Conservation (phyloP, 2,888 invertebrate species). For the Cataglyphis cursor region DNA sequence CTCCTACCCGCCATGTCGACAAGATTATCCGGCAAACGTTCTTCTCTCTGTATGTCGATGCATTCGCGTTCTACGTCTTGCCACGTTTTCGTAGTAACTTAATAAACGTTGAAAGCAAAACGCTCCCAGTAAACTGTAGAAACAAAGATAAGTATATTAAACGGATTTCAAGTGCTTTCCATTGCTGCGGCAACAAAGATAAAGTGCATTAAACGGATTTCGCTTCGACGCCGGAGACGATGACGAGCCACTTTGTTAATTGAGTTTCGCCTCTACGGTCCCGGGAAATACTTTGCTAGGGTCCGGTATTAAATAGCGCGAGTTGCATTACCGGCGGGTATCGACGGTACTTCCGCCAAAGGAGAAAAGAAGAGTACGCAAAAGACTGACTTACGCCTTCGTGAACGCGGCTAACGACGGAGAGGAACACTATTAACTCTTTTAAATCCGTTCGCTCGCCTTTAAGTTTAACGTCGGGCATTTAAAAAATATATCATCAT, state of each 20-base stretch:
- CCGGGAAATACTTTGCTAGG: constrained; percentile 58
- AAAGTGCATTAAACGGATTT: constrained; percentile 80
- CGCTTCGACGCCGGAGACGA: constrained; percentile 73
- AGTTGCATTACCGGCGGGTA: constrained; percentile 63
- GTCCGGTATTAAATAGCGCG: constrained; percentile 68
- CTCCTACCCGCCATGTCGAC: constrained; percentile 41
- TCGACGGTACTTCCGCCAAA: constrained; percentile 49
- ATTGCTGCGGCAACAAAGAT: constrained; percentile 83
- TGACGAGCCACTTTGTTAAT: constrained; percentile 79
- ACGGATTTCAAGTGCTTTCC: constrained; percentile 80
- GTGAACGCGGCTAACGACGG: neutral
- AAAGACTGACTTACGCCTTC: constrained; percentile 32
- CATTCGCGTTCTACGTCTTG: constrained; percentile 45
- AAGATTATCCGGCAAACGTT: constrained; percentile 63
- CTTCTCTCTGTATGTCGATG: constrained; percentile 45
- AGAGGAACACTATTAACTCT: neutral
- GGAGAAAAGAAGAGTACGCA: neutral
- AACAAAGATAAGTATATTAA: constrained; percentile 84
- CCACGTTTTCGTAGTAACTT: constrained; percentile 77
- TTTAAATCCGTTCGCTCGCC: constrained; percentile 4
- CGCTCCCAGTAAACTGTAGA: constrained; percentile 78
- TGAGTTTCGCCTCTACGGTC: constrained; percentile 72
- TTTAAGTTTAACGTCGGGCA: neutral
- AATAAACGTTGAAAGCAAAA: constrained; percentile 83
- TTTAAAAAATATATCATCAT: neutral